phyloP scores from a whole-genome alignment of 2,113 vertebrate genomes.

The Myiozetetes cayanensis region DNA sequence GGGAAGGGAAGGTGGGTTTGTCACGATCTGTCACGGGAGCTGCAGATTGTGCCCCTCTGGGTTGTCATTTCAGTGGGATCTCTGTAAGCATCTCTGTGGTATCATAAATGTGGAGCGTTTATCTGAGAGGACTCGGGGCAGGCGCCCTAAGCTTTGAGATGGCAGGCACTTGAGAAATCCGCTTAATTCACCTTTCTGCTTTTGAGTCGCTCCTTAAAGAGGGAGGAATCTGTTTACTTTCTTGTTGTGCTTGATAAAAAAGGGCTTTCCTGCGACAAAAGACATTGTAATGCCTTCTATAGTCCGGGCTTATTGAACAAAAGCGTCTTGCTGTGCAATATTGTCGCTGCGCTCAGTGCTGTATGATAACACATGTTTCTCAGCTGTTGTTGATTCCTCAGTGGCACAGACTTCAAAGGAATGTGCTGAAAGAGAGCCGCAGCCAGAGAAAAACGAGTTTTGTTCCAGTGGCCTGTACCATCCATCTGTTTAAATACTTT shows the following conservation, averaged over 20 bases:
- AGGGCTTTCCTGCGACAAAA: conserved; percentile 17
- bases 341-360: neutral
- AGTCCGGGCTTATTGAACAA: conserved; percentile 63
- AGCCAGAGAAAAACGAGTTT: conserved; percentile 77
- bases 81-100: neutral
- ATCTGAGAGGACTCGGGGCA: neutral
- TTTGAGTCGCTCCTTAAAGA: neutral
- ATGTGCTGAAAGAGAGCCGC: conserved; percentile 60
- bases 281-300: conserved; percentile 25
- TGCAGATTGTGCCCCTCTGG: neutral
- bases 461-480: conserved; percentile 80
- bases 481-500: conserved; percentile 80
- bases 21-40: neutral
- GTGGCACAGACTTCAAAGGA: conserved; percentile 74
- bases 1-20: neutral
- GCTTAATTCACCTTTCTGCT: conserved; percentile 21
- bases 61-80: rapidly evolving
- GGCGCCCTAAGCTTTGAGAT: neutral
- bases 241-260: neutral
- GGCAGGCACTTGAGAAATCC: neutral
- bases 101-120: neutral
- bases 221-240: conserved; percentile 3
- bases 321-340: conserved; percentile 46
- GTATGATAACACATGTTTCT: conserved; percentile 60
- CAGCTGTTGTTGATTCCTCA: conserved; percentile 64